Conservation (phyloP, 2,113 vertebrate species). For the Etia nguti region DNA sequence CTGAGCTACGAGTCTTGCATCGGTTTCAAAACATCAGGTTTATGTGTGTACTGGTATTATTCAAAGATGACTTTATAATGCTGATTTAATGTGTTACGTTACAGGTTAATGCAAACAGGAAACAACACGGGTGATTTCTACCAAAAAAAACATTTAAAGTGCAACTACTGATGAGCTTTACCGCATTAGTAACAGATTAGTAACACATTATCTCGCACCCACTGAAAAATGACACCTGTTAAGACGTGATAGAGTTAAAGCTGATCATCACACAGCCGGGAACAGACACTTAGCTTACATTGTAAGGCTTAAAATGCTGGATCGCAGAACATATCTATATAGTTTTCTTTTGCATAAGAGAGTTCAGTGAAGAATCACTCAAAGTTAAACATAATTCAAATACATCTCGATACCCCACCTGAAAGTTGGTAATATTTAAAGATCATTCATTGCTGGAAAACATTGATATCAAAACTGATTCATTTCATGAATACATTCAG, state of each 20-base stretch:
- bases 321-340: not conserved
- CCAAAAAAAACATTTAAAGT: constrained; percentile 38
- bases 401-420: not conserved
- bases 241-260: not conserved
- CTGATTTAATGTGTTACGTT: not conserved
- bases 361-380: not conserved
- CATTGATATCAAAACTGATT: not conserved
- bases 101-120: not conserved
- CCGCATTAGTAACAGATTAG: not conserved
- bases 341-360: not conserved
- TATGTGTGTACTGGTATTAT: not conserved
- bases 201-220: not conserved
- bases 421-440: not conserved
- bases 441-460: not conserved
- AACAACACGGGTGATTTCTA: not conserved
- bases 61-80: not conserved
- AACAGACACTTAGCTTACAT: not conserved
- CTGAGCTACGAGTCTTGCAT: not conserved
- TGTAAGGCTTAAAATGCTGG: not conserved
- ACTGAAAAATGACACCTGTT: not conserved
- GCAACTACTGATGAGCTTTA: constrained; percentile 24
- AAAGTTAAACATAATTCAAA: not conserved
- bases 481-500: constrained; percentile 35
- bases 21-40: not conserved
- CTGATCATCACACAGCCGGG: not conserved